Evolutionary conservation across 2,797 vertebrate genomes (phyloP).

Genomic region (Scolopax bukidnonensis): DNA sequence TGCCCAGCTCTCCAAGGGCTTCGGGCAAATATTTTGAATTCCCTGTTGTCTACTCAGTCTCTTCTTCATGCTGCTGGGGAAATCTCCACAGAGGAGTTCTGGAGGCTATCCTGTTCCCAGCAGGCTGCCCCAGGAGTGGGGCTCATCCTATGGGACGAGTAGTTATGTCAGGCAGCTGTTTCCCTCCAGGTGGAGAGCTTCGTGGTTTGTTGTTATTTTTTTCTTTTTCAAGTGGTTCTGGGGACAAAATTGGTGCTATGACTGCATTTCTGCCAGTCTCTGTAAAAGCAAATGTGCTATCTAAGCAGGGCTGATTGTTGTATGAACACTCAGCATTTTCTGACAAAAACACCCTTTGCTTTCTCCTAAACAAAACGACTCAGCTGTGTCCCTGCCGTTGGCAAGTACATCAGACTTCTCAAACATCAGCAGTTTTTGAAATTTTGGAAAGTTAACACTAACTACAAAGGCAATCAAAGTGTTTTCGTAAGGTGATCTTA

Average conservation of each 20-base stretch:
- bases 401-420: neutral
- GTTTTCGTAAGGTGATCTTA: neutral
- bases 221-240: neutral
- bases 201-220: neutral
- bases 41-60: neutral
- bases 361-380: neutral
- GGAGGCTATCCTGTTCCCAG: neutral
- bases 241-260: neutral
- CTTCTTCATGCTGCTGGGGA: neutral
- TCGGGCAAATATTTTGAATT: neutral
- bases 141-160: accelerated
- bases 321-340: conserved; percentile 33
- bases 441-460: neutral
- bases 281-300: conserved; percentile 42
- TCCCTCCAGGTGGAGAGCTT: conserved; percentile 7
- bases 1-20: neutral
- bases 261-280: neutral
- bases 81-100: neutral
- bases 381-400: neutral
- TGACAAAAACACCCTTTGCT: neutral
- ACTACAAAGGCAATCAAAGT: neutral
- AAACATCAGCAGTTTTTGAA: neutral
- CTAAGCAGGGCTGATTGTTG: neutral
- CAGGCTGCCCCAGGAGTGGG: neutral
- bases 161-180: neutral